These are phyloP conservation scores for Delichon dasypus DNA, from an alignment of 2,797 vertebrate species.

Conservation along the genomic window DNA sequence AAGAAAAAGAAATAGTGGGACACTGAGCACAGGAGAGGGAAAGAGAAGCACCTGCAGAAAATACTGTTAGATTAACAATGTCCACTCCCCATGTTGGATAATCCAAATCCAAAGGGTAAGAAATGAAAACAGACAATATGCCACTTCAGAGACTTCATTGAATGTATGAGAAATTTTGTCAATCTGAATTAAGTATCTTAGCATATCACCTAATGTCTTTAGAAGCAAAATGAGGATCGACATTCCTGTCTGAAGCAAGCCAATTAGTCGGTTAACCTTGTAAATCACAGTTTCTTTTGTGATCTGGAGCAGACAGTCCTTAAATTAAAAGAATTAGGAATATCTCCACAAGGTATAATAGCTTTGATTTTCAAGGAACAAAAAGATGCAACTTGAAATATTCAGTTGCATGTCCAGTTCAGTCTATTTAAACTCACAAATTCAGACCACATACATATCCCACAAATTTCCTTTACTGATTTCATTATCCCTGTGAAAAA, in stretches of 20 bases:
- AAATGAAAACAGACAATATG: constrained; percentile 19
- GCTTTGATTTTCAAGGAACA: not conserved
- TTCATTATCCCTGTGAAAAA: not conserved
- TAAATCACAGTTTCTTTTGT: constrained; percentile 46
- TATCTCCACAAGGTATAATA: not conserved
- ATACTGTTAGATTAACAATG: not conserved
- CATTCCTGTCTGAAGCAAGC: not conserved
- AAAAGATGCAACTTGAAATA: not conserved
- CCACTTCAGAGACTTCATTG: not conserved
- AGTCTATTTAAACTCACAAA: not conserved
- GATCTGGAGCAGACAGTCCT: constrained; percentile 7
- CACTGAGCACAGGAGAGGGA: not conserved
- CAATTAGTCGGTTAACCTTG: constrained; percentile 18
- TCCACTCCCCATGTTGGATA: not conserved
- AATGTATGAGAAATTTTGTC: constrained; percentile 15
- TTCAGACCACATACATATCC: not conserved
- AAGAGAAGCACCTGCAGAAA: constrained; percentile 5
- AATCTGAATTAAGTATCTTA: constrained; percentile 18
- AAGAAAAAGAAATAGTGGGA: not conserved
- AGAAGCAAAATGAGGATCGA: constrained; percentile 35
- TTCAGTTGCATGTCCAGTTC: not conserved
- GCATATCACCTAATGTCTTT: not conserved
- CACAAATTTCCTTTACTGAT: not conserved
- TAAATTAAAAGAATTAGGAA: constrained; percentile 21
- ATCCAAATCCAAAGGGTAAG: constrained; percentile 22